Evolutionary conservation across 2,888 invertebrate genomes (phyloP).

Genomic region (Abrostola triplasia): DNA sequence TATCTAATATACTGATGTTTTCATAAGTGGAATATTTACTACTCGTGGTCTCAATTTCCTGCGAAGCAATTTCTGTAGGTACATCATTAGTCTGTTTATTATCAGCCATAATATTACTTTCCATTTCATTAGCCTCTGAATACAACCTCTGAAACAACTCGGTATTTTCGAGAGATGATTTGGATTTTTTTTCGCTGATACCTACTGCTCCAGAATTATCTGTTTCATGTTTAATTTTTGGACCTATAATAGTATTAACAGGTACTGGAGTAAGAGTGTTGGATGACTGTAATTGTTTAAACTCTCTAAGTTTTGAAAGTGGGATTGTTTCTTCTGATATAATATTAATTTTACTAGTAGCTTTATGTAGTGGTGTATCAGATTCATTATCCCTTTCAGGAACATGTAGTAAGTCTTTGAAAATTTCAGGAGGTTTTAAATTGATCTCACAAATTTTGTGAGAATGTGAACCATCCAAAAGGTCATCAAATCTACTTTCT

Average conservation of each 20-base stretch:
- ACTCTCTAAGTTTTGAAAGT: constrained; percentile 53
- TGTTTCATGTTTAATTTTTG: constrained; percentile 34
- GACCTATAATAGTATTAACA: constrained; percentile 56
- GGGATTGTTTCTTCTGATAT: constrained; percentile 68
- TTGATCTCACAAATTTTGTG: constrained; percentile 33
- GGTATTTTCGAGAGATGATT: constrained; percentile 3
- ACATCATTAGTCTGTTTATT: background rate
- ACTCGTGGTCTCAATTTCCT: no score
- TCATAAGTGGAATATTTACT: background rate
- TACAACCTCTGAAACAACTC: constrained; percentile 6
- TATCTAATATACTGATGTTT: background rate
- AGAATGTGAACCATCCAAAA: constrained; percentile 37
- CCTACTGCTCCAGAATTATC: constrained; percentile 1
- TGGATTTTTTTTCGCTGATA: constrained; percentile 1
- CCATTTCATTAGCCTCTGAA: constrained; percentile 5
- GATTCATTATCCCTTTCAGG: constrained; percentile 3
- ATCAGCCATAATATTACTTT: constrained; percentile 3
- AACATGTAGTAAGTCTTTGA: constrained; percentile 4
- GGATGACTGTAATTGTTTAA: constrained; percentile 44
- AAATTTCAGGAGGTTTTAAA: constrained; percentile 16
- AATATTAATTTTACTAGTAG: constrained; percentile 63
- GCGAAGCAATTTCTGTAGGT: background rate
- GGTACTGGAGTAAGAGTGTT: constrained; percentile 57
- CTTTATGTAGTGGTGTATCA: constrained; percentile 15
- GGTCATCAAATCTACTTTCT: constrained; percentile 26